These are phyloP conservation scores for Malurus alboscapulatus DNA, from an alignment of 2,113 vertebrate genomes.

Conservation along the genomic window DNA sequence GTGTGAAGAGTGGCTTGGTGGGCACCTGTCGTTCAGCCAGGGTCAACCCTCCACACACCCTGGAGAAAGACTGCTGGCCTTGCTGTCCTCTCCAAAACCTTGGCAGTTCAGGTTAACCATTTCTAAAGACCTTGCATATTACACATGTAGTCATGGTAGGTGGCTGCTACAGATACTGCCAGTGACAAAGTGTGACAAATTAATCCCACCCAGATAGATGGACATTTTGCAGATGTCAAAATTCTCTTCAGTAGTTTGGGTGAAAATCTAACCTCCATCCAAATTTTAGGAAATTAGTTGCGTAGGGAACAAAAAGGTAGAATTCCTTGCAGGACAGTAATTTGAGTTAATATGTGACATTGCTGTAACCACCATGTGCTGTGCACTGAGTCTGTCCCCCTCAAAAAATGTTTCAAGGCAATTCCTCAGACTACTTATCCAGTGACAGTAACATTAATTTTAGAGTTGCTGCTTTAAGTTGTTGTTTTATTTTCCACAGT, in stretches of 20 bases:
- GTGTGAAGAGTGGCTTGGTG: not conserved
- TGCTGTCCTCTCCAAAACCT: not conserved
- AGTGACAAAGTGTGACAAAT: not conserved
- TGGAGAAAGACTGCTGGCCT: not conserved
- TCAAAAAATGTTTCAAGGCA: not conserved
- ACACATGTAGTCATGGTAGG: not conserved
- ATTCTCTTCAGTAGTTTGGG: not conserved
- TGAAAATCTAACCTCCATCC: not conserved
- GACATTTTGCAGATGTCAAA: not conserved
- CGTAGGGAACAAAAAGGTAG: not conserved
- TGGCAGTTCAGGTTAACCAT: not conserved
- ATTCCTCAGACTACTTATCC: not conserved
- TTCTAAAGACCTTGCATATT: not conserved
- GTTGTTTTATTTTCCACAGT: not conserved
- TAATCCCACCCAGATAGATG: not conserved
- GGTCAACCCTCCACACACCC: not conserved
- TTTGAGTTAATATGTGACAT: not conserved
- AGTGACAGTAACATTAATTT: not conserved
- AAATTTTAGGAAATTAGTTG: not conserved
- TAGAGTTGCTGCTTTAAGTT: not conserved
- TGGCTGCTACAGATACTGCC: not conserved
- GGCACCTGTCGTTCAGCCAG: not conserved
- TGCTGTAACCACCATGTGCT: rapidly evolving
- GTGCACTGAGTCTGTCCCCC: not conserved
- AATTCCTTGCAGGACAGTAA: not conserved